phyloP scores from a whole-genome alignment of 2,797 vertebrate genomes.

The Enteromius anoplus region DNA sequence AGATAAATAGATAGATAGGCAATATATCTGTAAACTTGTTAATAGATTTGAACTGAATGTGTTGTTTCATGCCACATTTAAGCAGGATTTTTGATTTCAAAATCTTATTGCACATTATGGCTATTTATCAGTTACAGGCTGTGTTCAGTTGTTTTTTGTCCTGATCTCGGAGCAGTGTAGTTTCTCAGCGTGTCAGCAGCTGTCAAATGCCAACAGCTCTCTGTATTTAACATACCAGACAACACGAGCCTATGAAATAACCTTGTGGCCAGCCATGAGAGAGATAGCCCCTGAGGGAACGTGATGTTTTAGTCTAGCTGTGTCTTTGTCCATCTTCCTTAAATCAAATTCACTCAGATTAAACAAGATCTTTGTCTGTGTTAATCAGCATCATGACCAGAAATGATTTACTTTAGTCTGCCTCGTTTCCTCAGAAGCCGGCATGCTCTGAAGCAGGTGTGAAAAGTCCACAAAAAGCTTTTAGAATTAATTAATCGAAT shows the following conservation, averaged over 20 bases:
- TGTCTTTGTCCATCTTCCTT: constrained; percentile 42
- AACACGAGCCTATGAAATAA: background rate
- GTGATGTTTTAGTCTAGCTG: constrained; percentile 4
- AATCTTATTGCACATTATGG: background rate
- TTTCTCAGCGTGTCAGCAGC: background rate
- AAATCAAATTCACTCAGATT: constrained; percentile 42
- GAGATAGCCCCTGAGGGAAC: constrained; percentile 25
- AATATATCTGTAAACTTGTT: no score
- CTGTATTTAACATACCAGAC: constrained; percentile 2
- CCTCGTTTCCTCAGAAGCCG: constrained; percentile 44
- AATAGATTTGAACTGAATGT: no score
- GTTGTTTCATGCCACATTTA: background rate
- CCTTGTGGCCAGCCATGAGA: constrained; percentile 16
- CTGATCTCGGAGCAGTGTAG: background rate
- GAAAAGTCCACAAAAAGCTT: constrained; percentile 32
- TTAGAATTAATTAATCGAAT: background rate
- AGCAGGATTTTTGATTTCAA: background rate
- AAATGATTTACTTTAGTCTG: constrained; percentile 44
- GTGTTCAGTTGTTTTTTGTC: background rate
- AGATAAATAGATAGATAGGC: no score
- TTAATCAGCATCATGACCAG: constrained; percentile 53
- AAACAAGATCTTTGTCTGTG: constrained; percentile 49
- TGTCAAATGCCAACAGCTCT: constrained; percentile 19
- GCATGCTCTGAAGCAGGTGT: constrained; percentile 44
- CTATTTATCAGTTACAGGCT: background rate